Percentiles rank a stretch among this genome's conserved stretches.
These are phyloP conservation scores for Hemiprocne comata DNA, from an alignment of 2,113 vertebrate species.

Conservation along the genomic window DNA sequence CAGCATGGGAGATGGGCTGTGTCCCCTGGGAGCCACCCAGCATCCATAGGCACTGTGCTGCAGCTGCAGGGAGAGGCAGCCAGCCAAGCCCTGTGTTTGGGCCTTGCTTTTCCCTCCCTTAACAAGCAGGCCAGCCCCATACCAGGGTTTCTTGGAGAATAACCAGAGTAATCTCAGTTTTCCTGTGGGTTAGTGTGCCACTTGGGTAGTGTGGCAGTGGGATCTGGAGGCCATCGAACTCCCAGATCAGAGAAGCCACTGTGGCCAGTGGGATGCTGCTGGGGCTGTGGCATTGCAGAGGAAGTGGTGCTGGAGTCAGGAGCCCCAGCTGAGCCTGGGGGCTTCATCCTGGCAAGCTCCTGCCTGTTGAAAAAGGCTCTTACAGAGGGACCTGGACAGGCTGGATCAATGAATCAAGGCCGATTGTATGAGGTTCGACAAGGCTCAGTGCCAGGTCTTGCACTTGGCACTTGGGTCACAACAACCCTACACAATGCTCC, in stretches of 20 bases:
- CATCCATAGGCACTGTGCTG: neutral
- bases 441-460: too few species aligned
- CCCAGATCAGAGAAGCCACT: neutral
- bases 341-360: neutral
- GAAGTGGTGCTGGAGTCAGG: neutral
- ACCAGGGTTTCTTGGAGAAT: neutral
- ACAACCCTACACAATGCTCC: too few species aligned
- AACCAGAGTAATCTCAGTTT: neutral
- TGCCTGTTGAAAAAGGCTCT: neutral
- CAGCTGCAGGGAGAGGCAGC: neutral
- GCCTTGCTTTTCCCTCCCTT: neutral
- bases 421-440: too few species aligned
- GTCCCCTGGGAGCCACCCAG: neutral
- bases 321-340: neutral
- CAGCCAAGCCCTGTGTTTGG: neutral
- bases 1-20: rapidly evolving
- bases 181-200: neutral
- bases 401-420: too few species aligned
- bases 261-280: neutral
- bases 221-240: neutral
- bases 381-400: too few species aligned
- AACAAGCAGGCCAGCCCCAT: neutral
- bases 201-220: neutral
- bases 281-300: neutral
- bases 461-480: too few species aligned